Percentiles rank a stretch among this genome's conserved stretches.
phyloP scores from a whole-genome alignment of 2,888 invertebrate species.

The Belgica antarctica region DNA sequence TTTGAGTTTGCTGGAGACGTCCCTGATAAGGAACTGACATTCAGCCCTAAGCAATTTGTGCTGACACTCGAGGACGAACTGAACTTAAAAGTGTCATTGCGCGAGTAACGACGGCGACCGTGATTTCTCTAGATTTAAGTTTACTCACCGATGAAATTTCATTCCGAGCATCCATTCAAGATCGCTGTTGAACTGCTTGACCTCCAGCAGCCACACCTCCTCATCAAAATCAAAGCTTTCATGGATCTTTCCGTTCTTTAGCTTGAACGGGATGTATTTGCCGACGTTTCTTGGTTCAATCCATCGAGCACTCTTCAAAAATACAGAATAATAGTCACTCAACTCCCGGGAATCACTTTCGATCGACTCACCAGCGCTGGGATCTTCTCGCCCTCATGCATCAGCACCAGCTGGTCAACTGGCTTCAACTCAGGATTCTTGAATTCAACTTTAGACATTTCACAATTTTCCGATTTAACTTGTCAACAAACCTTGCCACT shows the following conservation, averaged over 20 bases:
- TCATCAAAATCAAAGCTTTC: constrained; percentile 60
- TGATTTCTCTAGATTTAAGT: background rate
- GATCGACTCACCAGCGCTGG: constrained; percentile 63
- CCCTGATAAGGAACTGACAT: background rate
- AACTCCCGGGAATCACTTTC: background rate
- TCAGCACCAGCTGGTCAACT: constrained; percentile 45
- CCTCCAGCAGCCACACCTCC: constrained; percentile 63
- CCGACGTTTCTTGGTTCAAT: constrained; percentile 59
- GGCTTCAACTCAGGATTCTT: constrained; percentile 25
- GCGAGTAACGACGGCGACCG: background rate
- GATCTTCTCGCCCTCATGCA: constrained; percentile 59
- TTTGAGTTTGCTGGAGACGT: background rate
- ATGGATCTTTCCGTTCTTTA: constrained; percentile 56
- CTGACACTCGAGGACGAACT: background rate
- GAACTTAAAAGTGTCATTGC: background rate
- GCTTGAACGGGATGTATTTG: constrained; percentile 60
- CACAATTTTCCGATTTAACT: too few species aligned
- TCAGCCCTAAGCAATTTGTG: constrained; percentile 20
- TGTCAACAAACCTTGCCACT: too few species aligned
- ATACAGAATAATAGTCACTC: too few species aligned
- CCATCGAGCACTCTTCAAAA: constrained; percentile 54
- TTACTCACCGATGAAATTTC: constrained; percentile 63
- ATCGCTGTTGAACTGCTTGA: constrained; percentile 63
- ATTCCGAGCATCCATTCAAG: constrained; percentile 67
- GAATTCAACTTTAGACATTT: background rate